Conservation (phyloP, 2,797 vertebrate genomes). For the Galago senegalensis region DNA sequence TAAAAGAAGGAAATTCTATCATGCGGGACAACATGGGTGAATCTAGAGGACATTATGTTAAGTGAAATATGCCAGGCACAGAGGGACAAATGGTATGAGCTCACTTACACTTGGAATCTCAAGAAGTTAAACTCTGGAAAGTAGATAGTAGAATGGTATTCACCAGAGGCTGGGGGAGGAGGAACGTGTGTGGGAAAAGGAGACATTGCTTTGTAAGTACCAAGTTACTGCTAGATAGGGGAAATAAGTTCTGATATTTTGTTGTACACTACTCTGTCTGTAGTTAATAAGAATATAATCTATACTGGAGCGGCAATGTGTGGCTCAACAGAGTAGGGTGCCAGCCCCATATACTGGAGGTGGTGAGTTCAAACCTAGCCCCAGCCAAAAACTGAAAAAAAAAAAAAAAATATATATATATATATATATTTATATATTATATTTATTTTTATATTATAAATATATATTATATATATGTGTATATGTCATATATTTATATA, state of each 20-base stretch:
- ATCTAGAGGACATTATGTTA: not conserved
- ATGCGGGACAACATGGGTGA: not conserved
- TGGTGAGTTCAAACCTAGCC: too few relatives aligned
- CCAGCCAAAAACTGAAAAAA: too few relatives aligned
- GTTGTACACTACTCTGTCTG: not conserved
- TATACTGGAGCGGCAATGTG: not conserved
- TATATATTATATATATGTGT: too few relatives aligned
- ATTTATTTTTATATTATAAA: too few relatives aligned
- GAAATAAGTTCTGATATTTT: not conserved
- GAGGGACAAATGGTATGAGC: not conserved
- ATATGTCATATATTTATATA: not conserved
- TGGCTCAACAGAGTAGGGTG: too few relatives aligned
- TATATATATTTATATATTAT: too few relatives aligned
- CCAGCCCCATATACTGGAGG: too few relatives aligned
- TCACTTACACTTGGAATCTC: not conserved
- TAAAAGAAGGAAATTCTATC: too few relatives aligned
- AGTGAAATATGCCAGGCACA: not conserved
- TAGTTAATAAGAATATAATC: not conserved
- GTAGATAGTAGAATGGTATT: not conserved
- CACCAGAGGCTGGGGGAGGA: not conserved
- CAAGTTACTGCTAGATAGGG: not conserved
- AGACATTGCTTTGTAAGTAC: not conserved
- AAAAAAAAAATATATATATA: too few relatives aligned
- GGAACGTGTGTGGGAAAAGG: not conserved
- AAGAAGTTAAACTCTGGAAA: not conserved